phyloP scores from a whole-genome alignment of 2,113 vertebrate species.

The Tylochromis polylepis region DNA sequence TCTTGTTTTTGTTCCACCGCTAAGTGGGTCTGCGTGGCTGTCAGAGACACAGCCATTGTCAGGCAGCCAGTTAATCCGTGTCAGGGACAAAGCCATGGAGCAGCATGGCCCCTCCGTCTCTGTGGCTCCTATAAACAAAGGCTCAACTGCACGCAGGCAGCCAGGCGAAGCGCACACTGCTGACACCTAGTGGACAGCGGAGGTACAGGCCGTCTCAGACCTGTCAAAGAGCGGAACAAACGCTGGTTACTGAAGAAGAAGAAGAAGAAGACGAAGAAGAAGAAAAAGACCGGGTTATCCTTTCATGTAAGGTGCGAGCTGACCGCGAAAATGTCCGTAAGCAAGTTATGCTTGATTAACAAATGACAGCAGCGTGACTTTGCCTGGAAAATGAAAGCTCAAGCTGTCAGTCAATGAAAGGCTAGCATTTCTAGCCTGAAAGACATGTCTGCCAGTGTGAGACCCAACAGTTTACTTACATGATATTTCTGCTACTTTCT shows the following conservation, averaged over 20 bases:
- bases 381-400: fast-evolving
- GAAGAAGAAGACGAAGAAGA: fast-evolving
- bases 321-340: background rate
- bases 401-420: background rate
- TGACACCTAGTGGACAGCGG: conserved; percentile 58
- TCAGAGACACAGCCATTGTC: conserved; percentile 58
- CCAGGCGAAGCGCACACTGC: conserved; percentile 12
- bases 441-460: background rate
- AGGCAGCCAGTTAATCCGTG: conserved; percentile 60
- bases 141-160: conserved; percentile 67
- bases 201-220: background rate
- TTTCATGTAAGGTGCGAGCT: background rate
- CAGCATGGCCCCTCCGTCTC: conserved; percentile 75
- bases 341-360: background rate
- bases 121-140: conserved; percentile 82
- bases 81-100: conserved; percentile 71
- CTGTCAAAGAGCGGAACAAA: background rate
- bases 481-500: background rate
- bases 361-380: background rate
- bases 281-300: background rate
- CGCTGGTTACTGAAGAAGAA: background rate
- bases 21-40: conserved; percentile 30
- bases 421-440: background rate
- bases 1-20: background rate
- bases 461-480: background rate